Percentiles rank a stretch among this genome's conserved stretches.
Evolutionary conservation across 92 coral and sea anemone species (phyloP).

Genomic region (Nematostella vectensis): DNA sequence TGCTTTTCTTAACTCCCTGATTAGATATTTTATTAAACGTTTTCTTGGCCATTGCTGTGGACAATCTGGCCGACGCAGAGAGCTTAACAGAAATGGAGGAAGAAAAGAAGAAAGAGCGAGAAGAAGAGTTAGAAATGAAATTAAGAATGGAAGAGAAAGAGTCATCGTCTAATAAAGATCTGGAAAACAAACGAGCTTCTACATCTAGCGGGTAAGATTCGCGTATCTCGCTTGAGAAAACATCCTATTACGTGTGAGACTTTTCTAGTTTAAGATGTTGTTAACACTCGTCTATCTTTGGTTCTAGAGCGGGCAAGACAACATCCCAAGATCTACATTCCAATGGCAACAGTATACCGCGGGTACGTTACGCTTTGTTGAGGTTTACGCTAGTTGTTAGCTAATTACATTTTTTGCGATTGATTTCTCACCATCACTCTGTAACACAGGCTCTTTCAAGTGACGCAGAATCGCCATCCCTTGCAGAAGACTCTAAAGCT

Average conservation of each 20-base stretch:
- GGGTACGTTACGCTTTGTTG: constrained; percentile 25
- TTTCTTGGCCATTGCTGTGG: constrained; percentile 99
- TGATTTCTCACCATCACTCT: not conserved
- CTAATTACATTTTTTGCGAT: too few relatives aligned
- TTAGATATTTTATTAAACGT: constrained; percentile 89
- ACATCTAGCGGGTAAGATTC: constrained; percentile 19
- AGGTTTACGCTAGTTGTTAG: not conserved
- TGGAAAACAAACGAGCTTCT: constrained; percentile 11
- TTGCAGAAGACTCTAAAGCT: constrained; percentile 23
- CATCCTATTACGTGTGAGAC: too few relatives aligned
- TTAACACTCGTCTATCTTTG: too few relatives aligned
- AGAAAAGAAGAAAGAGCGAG: constrained; percentile 76
- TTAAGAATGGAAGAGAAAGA: constrained; percentile 4
- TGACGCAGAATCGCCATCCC: constrained; percentile 43
- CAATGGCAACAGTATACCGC: constrained; percentile 61
- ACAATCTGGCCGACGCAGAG: constrained; percentile 95
- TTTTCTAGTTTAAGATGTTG: too few relatives aligned
- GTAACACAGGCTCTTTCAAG: not conserved
- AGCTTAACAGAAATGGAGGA: constrained; percentile 92
- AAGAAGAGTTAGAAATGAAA: constrained; percentile 47
- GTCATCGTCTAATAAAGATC: too few relatives aligned
- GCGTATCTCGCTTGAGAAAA: not conserved
- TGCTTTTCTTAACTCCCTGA: constrained; percentile 31
- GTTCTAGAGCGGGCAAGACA: too few relatives aligned
- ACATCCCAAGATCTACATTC: constrained; percentile 65